Percentiles rank a stretch among this genome's conserved stretches.
phyloP scores from a whole-genome alignment of 2,113 vertebrate genomes.

The Neotoma lepida region DNA sequence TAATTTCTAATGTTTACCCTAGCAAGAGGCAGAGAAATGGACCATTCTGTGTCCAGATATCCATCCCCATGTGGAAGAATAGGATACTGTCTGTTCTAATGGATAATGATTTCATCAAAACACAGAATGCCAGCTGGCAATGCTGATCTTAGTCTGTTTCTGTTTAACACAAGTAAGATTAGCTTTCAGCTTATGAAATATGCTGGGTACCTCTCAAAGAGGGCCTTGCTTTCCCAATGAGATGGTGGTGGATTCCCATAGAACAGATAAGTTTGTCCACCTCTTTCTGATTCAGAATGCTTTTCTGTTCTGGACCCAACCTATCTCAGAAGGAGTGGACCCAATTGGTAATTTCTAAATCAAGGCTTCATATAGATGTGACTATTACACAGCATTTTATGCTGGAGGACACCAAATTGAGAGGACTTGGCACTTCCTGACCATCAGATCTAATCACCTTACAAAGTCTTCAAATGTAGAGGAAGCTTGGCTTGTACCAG shows the following conservation, averaged over 20 bases:
- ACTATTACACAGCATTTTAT: conserved; percentile 17
- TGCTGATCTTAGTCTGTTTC: neutral
- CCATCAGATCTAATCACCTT: neutral
- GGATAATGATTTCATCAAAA: neutral
- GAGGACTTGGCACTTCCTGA: neutral
- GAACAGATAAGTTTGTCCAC: neutral
- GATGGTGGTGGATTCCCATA: neutral
- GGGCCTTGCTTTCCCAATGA: neutral
- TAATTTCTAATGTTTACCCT: conserved; percentile 46
- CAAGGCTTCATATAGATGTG: neutral
- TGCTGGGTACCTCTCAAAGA: neutral
- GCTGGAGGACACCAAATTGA: neutral
- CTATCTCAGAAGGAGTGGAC: neutral
- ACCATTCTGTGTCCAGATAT: neutral
- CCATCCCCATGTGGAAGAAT: neutral
- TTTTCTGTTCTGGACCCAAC: neutral
- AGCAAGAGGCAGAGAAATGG: conserved; percentile 29
- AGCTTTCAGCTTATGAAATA: conserved; percentile 13
- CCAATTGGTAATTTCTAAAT: neutral
- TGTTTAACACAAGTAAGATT: neutral
- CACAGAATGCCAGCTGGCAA: neutral
- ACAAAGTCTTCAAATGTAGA: neutral
- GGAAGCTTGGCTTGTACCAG: neutral
- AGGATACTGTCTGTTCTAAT: neutral
- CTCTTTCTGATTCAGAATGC: conserved; percentile 11